phyloP scores from a whole-genome alignment of 2,113 vertebrate species.

The Saccopteryx bilineata region DNA sequence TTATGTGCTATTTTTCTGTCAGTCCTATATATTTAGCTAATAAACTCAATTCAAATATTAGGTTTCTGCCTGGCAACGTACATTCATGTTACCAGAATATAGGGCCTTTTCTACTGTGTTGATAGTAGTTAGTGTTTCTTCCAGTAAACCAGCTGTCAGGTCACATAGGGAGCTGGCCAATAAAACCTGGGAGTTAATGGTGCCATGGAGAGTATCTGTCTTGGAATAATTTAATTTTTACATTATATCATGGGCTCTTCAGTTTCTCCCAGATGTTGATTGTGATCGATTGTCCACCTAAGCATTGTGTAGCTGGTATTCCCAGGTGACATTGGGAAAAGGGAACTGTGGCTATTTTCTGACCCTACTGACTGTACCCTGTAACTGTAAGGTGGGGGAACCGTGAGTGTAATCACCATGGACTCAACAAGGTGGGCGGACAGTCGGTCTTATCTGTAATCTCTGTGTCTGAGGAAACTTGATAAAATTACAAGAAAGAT shows the following conservation, averaged over 20 bases:
- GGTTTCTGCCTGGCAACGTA: neutral
- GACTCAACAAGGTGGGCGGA: neutral
- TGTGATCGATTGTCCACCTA: neutral
- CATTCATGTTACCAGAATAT: neutral
- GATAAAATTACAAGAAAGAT: neutral
- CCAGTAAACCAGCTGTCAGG: neutral
- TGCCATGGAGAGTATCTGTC: neutral
- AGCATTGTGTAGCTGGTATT: neutral
- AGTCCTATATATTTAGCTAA: neutral
- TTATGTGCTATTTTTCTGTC: neutral
- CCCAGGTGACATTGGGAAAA: neutral
- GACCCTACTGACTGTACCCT: neutral
- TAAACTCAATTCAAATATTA: neutral
- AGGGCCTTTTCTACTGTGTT: neutral
- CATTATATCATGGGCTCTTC: neutral
- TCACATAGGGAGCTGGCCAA: neutral
- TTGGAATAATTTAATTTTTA: neutral
- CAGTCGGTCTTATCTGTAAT: neutral
- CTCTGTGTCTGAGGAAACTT: neutral
- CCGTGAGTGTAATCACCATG: neutral
- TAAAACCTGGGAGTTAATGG: neutral
- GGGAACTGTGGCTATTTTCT: neutral
- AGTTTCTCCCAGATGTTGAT: neutral
- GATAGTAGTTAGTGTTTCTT: neutral
- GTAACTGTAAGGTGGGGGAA: fast-evolving